phyloP scores from a whole-genome alignment of 1,140 invertebrate species.

The Callitettix versicolor region DNA sequence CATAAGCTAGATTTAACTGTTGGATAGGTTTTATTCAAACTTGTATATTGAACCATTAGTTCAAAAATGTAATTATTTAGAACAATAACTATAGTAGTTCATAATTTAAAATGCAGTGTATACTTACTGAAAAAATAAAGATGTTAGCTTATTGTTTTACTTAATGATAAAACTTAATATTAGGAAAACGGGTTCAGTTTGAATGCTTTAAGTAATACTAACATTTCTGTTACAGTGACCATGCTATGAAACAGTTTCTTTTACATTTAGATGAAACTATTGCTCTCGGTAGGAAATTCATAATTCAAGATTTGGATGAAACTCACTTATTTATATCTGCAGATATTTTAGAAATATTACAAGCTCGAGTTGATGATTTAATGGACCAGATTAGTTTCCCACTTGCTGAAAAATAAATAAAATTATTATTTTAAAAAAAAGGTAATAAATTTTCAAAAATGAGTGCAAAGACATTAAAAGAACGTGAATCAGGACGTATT shows the following conservation, averaged over 20 bases:
- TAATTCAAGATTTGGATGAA: slow-evolving; percentile 93
- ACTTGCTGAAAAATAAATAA: slow-evolving; percentile 63
- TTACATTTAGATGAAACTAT: slow-evolving; percentile 92
- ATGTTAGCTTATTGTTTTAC: no score
- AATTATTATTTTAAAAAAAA: slow-evolving; percentile 4
- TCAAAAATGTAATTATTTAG: no score
- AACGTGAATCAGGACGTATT: slow-evolving; percentile 59
- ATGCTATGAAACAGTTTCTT: slow-evolving; percentile 98
- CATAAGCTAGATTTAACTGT: no score
- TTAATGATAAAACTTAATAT: no score
- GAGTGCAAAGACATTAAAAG: slow-evolving; percentile 8
- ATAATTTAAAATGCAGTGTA: no score
- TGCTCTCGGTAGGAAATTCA: slow-evolving; percentile 87
- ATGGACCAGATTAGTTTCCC: slow-evolving; percentile 93
- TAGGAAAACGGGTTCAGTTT: no score
- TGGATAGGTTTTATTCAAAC: no score
- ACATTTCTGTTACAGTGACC: slow-evolving; percentile 75
- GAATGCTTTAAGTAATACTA: no score
- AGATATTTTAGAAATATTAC: slow-evolving; percentile 82
- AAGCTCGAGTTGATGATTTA: slow-evolving; percentile 85
- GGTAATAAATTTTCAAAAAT: slow-evolving; percentile 3
- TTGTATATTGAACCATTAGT: no score
- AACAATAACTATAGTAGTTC: no score
- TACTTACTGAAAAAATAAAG: no score
- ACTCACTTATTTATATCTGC: slow-evolving; percentile 88